Conservation (phyloP, 1,140 invertebrate species). For the Drosophila teissieri region DNA sequence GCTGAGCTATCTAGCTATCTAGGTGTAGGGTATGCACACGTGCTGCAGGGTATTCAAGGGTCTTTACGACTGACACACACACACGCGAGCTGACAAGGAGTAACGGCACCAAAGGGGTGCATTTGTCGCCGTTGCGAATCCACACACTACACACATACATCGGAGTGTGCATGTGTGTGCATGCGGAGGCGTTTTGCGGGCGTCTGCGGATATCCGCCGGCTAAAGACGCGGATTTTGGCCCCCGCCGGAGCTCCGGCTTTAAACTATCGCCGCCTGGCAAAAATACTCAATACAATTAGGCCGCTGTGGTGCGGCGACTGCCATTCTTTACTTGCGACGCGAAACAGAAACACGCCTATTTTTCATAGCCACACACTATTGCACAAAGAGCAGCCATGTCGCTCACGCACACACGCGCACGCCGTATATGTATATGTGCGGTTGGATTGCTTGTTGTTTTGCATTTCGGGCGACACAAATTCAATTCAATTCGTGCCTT, state of each 20-base stretch:
- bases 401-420: conserved; percentile 18
- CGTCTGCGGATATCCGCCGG: conserved; percentile 32
- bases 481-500: conserved; percentile 58
- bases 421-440: conserved; percentile 32
- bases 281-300: conserved; percentile 45
- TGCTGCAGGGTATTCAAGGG: conserved; percentile 10
- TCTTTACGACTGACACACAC: conserved; percentile 10
- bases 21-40: conserved; percentile 17
- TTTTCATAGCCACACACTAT: conserved; percentile 59
- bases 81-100: conserved; percentile 18
- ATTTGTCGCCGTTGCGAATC: conserved; percentile 34
- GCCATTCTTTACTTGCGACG: conserved; percentile 47
- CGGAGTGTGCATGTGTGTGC: neutral
- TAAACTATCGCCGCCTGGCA: conserved; percentile 10
- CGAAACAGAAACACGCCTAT: conserved; percentile 71
- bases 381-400: conserved; percentile 52
- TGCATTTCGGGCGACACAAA: conserved; percentile 52
- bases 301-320: conserved; percentile 18
- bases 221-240: conserved; percentile 13
- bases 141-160: neutral
- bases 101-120: conserved; percentile 37
- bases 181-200: conserved; percentile 18
- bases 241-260: conserved; percentile 11
- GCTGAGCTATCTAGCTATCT: too few species aligned
- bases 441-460: conserved; percentile 51